These are phyloP conservation scores for Lutjanus erythropterus DNA, from an alignment of 2,113 vertebrate species.

Conservation along the genomic window DNA sequence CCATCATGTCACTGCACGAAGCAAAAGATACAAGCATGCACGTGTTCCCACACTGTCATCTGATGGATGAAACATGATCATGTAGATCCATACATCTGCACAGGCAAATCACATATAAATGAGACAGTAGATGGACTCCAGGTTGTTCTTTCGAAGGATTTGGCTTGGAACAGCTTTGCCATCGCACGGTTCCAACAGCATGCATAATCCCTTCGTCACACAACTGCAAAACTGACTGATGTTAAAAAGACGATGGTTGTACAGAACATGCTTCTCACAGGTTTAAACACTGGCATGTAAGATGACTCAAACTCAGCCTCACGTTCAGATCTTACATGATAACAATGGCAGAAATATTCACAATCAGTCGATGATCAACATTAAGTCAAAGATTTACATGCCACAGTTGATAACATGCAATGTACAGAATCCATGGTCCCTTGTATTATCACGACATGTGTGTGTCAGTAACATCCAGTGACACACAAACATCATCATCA, in stretches of 20 bases:
- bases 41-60: neutral
- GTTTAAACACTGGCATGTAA: neutral
- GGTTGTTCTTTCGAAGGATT: constrained; percentile 11
- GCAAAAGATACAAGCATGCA: constrained; percentile 61
- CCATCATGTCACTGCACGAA: constrained; percentile 50
- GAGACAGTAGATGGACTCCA: neutral
- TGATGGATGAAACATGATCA: constrained; percentile 7
- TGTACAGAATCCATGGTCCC: neutral
- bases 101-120: neutral
- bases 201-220: constrained; percentile 35
- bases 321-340: neutral
- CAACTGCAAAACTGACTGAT: constrained; percentile 1
- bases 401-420: constrained; percentile 44
- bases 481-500: constrained; percentile 40
- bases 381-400: constrained; percentile 27
- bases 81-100: constrained; percentile 26
- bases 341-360: neutral
- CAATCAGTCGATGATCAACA: neutral
- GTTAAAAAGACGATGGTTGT: neutral
- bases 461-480: neutral
- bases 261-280: constrained; percentile 2
- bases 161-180: constrained; percentile 17
- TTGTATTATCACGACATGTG: neutral
- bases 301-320: neutral
- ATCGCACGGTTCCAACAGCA: constrained; percentile 30